phyloP scores from a whole-genome alignment of 2,888 invertebrate genomes.

The Zele albiditarsus region DNA sequence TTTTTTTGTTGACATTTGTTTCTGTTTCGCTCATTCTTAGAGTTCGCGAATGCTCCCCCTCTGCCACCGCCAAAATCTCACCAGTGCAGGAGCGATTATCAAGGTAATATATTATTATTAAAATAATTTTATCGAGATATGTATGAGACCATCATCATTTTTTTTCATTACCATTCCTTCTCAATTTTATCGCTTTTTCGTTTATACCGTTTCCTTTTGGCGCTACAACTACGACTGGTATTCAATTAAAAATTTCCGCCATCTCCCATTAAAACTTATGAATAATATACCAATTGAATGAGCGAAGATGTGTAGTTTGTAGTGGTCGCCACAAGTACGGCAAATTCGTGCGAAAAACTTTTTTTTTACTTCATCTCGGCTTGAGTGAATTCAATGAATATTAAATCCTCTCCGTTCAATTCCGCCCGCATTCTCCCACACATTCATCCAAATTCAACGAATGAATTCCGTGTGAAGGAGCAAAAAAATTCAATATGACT shows the following conservation, averaged over 20 bases:
- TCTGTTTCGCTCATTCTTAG: slow-evolving; percentile 63
- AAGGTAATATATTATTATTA: slow-evolving; percentile 64
- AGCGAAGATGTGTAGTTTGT: neutral
- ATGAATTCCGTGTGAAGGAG: neutral
- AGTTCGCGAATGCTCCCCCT: slow-evolving; percentile 71
- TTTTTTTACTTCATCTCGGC: neutral
- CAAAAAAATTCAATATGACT: slow-evolving; percentile 10
- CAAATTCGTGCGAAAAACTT: neutral
- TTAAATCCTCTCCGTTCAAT: neutral
- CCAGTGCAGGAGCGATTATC: slow-evolving; percentile 69
- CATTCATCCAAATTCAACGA: neutral
- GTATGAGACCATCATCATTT: neutral
- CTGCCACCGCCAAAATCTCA: slow-evolving; percentile 71
- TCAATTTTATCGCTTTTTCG: neutral
- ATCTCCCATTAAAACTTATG: neutral
- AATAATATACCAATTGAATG: slow-evolving; percentile 4
- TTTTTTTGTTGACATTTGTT: slow-evolving; percentile 48
- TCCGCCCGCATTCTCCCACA: neutral
- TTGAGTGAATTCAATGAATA: slow-evolving; percentile 25
- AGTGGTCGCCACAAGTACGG: neutral
- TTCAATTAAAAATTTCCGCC: neutral
- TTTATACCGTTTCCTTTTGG: neutral
- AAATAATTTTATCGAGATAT: slow-evolving; percentile 35
- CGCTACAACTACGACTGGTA: neutral
- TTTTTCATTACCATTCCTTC: neutral